phyloP scores from a whole-genome alignment of 2,888 invertebrate genomes.

The Drosophila aldrichi region DNA sequence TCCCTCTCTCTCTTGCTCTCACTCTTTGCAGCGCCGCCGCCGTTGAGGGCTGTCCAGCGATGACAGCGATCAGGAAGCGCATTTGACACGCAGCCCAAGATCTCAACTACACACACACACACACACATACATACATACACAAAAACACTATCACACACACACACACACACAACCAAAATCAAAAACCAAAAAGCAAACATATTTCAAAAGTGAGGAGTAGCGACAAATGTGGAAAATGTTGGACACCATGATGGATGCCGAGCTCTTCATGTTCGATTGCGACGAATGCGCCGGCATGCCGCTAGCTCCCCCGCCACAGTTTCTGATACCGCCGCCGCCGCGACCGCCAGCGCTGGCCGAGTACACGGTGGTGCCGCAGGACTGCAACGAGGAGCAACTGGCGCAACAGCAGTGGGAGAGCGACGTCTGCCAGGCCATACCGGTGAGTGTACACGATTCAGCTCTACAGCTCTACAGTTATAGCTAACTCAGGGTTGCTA shows the following conservation, averaged over 20 bases:
- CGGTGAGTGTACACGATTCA: constrained; percentile 82
- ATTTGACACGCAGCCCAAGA: constrained; percentile 73
- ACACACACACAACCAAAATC: constrained; percentile 28
- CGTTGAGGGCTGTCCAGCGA: constrained; percentile 72
- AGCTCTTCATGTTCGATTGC: constrained; percentile 83
- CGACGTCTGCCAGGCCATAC: constrained; percentile 85
- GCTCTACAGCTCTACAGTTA: neutral
- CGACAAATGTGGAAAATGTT: constrained; percentile 85
- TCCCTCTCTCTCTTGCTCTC: constrained; percentile 10
- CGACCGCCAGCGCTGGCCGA: constrained; percentile 83
- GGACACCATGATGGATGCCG: constrained; percentile 76
- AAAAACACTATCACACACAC: constrained; percentile 19
- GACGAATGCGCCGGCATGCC: constrained; percentile 84
- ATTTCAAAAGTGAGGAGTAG: neutral
- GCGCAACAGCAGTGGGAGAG: constrained; percentile 83
- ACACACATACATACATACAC: constrained; percentile 20
- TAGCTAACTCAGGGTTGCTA: constrained; percentile 50
- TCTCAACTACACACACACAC: constrained; percentile 35
- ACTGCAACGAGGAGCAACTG: constrained; percentile 83
- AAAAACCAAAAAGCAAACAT: constrained; percentile 32
- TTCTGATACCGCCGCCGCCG: constrained; percentile 85
- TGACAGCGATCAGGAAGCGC: constrained; percentile 69
- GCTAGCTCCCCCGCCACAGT: constrained; percentile 84
- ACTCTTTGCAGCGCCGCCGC: constrained; percentile 63
- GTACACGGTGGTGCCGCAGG: constrained; percentile 73